Percentiles rank a stretch among this genome's conserved stretches.
phyloP scores from a whole-genome alignment of 2,888 invertebrate species.

The Magallana nippona region DNA sequence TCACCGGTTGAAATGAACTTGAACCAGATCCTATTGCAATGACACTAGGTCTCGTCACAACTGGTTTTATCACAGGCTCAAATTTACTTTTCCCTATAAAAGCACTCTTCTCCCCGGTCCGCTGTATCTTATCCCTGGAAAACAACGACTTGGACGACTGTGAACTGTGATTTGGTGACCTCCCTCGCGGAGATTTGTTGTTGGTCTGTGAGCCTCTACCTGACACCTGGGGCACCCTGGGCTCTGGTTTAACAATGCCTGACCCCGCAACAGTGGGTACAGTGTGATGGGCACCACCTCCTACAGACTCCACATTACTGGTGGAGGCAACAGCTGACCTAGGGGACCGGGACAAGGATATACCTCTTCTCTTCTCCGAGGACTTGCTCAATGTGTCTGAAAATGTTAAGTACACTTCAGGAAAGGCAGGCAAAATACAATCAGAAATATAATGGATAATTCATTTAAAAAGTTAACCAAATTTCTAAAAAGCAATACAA shows the following conservation, averaged over 20 bases:
- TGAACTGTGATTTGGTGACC: background rate
- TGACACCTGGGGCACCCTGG: background rate
- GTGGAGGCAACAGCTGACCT: background rate
- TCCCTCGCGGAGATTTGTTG: background rate
- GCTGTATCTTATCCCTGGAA: slow-evolving; percentile 9
- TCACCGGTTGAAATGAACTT: slow-evolving; percentile 3
- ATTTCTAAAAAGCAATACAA: background rate
- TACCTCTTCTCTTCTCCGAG: background rate
- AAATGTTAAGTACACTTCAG: no score
- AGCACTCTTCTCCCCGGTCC: slow-evolving; percentile 17
- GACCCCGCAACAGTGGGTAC: background rate
- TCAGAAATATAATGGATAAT: no score
- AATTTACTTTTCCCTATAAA: slow-evolving; percentile 5
- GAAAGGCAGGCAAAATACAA: no score
- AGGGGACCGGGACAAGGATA: background rate
- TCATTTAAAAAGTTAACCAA: no score
- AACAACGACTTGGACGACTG: slow-evolving; percentile 11
- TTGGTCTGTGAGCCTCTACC: background rate
- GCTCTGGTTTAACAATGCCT: background rate
- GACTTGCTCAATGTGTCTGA: background rate
- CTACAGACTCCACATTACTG: background rate
- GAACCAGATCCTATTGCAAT: background rate
- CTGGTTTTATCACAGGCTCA: background rate
- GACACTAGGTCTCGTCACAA: background rate
- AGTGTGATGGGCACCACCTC: background rate